Evolutionary conservation across 2,888 invertebrate genomes (phyloP), one percentile per base, ranked within the genome.

Genomic region (Drosophila pseudotalamancana): DNA sequence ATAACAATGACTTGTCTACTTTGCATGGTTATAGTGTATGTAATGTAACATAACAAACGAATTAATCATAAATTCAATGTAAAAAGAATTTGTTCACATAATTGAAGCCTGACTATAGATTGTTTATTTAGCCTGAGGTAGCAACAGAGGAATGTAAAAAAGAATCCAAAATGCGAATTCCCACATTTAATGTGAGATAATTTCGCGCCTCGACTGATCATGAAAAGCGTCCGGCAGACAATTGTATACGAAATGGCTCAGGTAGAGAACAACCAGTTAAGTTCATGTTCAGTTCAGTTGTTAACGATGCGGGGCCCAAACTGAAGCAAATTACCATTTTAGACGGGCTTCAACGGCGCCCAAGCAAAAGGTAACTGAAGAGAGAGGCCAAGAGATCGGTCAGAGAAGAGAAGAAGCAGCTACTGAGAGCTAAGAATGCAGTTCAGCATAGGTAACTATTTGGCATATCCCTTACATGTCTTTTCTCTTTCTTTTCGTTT

Each of bases 171-270:
- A 48, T 40, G 43, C 49, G 45, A 68, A 61, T 79, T 83, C 77
- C 64, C 84, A 83, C 80, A 79, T 83, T 71, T 66, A 72, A 80
- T 63, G 83, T 70, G 65, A 80, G 77, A 73, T 80, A 76, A 77
- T 77, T 77, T 60, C 45, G 71, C 81, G 60, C 73, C 72, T 53
- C 42, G 63, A 66, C 48, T 40, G 62, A 71, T 77, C 74, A 61
- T 68, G 67, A 65, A 68, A 60, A 49, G 76, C 53, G 53, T 34
- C 63, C 60, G 67, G 61, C 45, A 49, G 49, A 46, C 72, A 54
- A 70, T 49, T 50, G 54, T 42, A 50, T 27, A 35, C 31, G 32
- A 49, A 53, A 32, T 29, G 39, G 25, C 56, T 34, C 77, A 78
- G 75, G 56, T 65, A 68, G 62, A 56, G 48, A 70, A 59, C 12